Conservation (phyloP, 2,113 vertebrate genomes). For the Laterallus jamaicensis region DNA sequence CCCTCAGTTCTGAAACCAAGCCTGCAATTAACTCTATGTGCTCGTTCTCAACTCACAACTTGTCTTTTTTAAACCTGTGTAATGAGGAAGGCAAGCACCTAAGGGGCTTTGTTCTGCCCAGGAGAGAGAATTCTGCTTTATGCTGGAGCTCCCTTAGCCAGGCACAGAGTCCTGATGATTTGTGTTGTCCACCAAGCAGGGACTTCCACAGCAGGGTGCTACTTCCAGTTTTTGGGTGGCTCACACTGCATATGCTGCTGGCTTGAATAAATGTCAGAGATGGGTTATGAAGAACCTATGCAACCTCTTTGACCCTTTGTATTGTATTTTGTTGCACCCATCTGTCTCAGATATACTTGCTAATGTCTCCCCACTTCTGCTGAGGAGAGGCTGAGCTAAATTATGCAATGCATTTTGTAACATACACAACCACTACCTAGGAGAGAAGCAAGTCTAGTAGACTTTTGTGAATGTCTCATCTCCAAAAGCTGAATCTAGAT, state of each 20-base stretch:
- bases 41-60: not conserved
- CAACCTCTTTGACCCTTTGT: not conserved
- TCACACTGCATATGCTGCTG: not conserved
- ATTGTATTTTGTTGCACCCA: not conserved
- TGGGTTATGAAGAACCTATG: not conserved
- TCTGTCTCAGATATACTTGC: not conserved
- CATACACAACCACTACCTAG: not conserved
- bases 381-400: not conserved
- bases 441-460: not conserved
- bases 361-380: not conserved
- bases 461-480: not conserved
- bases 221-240: not conserved
- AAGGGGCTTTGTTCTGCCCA: not conserved
- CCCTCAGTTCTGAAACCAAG: not conserved
- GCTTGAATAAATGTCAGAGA: not conserved
- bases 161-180: fast-evolving
- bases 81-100: not conserved
- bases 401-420: not conserved
- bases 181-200: not conserved
- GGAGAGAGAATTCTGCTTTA: not conserved
- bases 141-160: not conserved
- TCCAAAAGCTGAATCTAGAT: not conserved
- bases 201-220: not conserved
- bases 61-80: not conserved
- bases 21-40: not conserved